These are phyloP conservation scores for Choloepus hoffmanni DNA, from an alignment of 2,113 vertebrate species.

Conservation along the genomic window DNA sequence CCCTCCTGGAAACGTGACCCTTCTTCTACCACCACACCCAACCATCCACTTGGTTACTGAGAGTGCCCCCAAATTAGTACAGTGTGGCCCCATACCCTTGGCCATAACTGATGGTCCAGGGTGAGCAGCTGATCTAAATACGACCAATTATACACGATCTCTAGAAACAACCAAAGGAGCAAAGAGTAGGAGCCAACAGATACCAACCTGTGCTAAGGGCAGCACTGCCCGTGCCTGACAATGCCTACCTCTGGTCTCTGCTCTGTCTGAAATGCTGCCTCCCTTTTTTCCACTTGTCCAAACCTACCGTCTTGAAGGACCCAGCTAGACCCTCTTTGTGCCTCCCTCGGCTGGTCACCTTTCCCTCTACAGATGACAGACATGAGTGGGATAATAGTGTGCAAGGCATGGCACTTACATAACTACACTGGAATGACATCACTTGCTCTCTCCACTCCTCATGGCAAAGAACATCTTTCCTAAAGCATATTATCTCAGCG, in stretches of 20 bases:
- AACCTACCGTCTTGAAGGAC: background rate
- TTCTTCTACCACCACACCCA: background rate
- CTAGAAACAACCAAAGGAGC: background rate
- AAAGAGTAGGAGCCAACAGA: background rate
- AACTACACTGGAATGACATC: background rate
- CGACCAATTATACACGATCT: background rate
- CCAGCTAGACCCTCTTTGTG: background rate
- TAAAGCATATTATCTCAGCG: background rate
- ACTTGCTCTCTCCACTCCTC: background rate
- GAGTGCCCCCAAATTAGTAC: background rate
- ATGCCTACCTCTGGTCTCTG: background rate
- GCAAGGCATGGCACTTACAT: background rate
- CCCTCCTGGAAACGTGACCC: background rate
- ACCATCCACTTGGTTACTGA: background rate
- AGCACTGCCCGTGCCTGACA: background rate
- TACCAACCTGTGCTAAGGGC: background rate
- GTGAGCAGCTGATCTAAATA: background rate
- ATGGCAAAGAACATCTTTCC: background rate
- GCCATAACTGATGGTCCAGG: background rate
- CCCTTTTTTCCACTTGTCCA: background rate
- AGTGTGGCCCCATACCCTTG: background rate
- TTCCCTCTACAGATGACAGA: background rate
- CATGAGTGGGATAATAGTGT: background rate
- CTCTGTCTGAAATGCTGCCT: slow-evolving; percentile 11
- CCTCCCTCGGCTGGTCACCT: background rate